phyloP scores from a whole-genome alignment of 2,888 invertebrate species.

The Rhamnusium bicolor region DNA sequence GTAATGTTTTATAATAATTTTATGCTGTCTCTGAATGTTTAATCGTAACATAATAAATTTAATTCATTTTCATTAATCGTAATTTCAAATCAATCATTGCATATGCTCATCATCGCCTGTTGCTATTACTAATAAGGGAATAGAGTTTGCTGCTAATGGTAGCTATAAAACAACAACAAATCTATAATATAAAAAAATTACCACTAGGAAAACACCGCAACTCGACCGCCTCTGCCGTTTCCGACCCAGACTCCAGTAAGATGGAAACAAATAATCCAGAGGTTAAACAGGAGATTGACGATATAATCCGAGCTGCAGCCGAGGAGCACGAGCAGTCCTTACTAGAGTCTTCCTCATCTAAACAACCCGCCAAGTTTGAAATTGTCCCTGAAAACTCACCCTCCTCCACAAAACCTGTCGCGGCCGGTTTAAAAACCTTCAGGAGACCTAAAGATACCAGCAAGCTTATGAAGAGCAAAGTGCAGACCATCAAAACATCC shows the following conservation, averaged over 20 bases:
- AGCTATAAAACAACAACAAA: neutral
- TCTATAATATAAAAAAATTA: slow-evolving; percentile 21
- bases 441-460: slow-evolving; percentile 49
- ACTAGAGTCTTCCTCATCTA: slow-evolving; percentile 17
- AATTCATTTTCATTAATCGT: neutral
- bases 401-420: neutral
- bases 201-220: slow-evolving; percentile 47
- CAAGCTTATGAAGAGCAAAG: slow-evolving; percentile 46
- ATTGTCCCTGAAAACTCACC: slow-evolving; percentile 1
- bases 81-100: neutral
- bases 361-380: neutral
- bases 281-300: slow-evolving; percentile 63
- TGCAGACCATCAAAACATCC: slow-evolving; percentile 60
- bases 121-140: neutral
- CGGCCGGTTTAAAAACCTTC: slow-evolving; percentile 50
- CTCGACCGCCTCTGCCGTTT: slow-evolving; percentile 8
- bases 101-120: neutral
- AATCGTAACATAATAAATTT: neutral
- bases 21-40: neutral
- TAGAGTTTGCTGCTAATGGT: neutral
- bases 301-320: slow-evolving; percentile 66
- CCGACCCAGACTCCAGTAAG: slow-evolving; percentile 24
- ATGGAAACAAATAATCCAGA: slow-evolving; percentile 43
- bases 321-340: slow-evolving; percentile 65
- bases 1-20: no score